Conservation (phyloP, 2,888 invertebrate genomes). For the Corythucha ciliata region DNA sequence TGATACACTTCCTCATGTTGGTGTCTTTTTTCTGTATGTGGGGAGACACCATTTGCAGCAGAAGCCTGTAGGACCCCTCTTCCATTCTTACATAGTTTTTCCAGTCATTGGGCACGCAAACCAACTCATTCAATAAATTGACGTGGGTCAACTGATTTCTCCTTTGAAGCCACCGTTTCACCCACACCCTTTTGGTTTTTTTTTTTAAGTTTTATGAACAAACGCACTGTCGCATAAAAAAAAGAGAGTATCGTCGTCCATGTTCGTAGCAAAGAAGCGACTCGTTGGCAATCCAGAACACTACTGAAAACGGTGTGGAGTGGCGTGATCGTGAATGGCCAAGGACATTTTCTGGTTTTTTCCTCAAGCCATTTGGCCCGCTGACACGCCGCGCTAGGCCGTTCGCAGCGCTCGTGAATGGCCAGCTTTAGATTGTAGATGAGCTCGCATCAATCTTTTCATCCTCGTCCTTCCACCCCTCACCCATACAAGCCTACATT, state of each 20-base stretch:
- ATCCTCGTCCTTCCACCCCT: too few species aligned
- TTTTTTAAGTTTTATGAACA: too few species aligned
- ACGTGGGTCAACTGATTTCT: slow-evolving; percentile 7
- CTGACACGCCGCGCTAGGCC: neutral
- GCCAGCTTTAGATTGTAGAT: slow-evolving; percentile 1
- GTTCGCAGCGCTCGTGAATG: slow-evolving; percentile 7
- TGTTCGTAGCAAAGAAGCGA: too few species aligned
- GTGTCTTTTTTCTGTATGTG: slow-evolving; percentile 1
- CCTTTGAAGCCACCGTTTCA: slow-evolving; percentile 14
- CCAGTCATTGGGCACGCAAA: slow-evolving; percentile 8
- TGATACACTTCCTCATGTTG: neutral
- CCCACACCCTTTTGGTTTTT: slow-evolving; percentile 8
- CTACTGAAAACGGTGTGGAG: slow-evolving; percentile 9
- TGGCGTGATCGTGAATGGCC: slow-evolving; percentile 13
- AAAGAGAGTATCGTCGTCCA: too few species aligned
- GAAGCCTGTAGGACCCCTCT: slow-evolving; percentile 2
- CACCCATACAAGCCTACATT: too few species aligned
- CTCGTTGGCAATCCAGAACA: too few species aligned
- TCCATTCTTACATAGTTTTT: slow-evolving; percentile 11
- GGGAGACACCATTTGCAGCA: slow-evolving; percentile 3
- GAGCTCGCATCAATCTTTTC: too few species aligned
- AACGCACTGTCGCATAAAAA: too few species aligned
- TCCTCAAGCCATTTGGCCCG: neutral
- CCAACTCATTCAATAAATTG: slow-evolving; percentile 8
- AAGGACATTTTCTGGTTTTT: neutral